Conservation (phyloP, 2,797 vertebrate species). For the Pterois miles region DNA sequence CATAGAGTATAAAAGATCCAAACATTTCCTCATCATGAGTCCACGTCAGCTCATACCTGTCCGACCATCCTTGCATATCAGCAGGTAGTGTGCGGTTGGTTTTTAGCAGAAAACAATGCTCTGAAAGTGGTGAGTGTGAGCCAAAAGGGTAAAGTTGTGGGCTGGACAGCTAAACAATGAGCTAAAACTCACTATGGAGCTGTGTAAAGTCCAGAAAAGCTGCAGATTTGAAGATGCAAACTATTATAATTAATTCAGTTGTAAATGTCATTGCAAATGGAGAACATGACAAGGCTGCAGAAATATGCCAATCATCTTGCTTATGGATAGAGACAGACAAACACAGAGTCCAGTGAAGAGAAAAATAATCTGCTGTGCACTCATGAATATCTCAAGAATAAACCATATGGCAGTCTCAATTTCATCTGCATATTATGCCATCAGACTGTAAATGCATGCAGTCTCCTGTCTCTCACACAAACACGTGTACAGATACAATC, state of each 20-base stretch:
- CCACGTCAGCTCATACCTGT: fast-evolving
- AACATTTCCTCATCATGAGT: no score
- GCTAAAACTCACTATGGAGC: not conserved
- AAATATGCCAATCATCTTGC: slow-evolving; percentile 12
- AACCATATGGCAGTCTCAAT: slow-evolving; percentile 18
- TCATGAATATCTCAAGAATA: slow-evolving; percentile 35
- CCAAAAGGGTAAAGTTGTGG: not conserved
- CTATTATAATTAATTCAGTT: slow-evolving; percentile 4
- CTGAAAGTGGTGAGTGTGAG: not conserved
- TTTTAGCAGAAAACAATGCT: not conserved
- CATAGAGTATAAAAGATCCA: no score
- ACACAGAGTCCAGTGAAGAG: not conserved
- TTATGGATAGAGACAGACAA: not conserved
- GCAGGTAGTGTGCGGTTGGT: not conserved
- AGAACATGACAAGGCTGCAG: not conserved
- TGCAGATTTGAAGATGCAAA: not conserved
- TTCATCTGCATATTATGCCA: slow-evolving; percentile 33
- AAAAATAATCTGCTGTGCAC: slow-evolving; percentile 24
- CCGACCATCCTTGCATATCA: not conserved
- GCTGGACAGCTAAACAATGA: not conserved
- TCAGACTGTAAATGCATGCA: slow-evolving; percentile 7
- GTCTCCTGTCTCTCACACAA: not conserved
- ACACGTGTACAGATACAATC: not conserved
- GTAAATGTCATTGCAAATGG: slow-evolving; percentile 1
- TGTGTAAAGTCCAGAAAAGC: not conserved